These are phyloP conservation scores for Drosophila sordidula DNA, from an alignment of 2,888 invertebrate genomes.

Conservation along the genomic window DNA sequence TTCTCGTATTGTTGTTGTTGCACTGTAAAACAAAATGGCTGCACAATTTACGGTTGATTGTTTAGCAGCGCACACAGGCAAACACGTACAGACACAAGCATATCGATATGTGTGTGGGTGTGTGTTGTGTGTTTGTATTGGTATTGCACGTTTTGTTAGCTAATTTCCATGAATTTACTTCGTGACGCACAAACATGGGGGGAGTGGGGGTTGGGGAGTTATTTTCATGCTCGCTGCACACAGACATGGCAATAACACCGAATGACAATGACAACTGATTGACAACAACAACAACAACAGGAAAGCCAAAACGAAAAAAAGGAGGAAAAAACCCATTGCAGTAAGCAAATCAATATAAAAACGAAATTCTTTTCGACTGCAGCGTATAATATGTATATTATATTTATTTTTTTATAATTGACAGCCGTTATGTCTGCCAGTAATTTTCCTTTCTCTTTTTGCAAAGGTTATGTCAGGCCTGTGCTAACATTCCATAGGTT, in stretches of 20 bases:
- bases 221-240: slow-evolving; percentile 36
- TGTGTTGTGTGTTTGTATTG: slow-evolving; percentile 3
- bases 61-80: slow-evolving; percentile 22
- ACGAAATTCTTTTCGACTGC: neutral
- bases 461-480: no score
- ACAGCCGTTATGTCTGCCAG: neutral
- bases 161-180: slow-evolving; percentile 69
- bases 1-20: slow-evolving; percentile 11
- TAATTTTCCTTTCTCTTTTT: no score
- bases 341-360: slow-evolving; percentile 34
- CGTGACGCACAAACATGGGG: slow-evolving; percentile 3
- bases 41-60: slow-evolving; percentile 48
- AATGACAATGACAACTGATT: slow-evolving; percentile 55
- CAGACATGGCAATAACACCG: slow-evolving; percentile 12
- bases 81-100: neutral
- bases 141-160: slow-evolving; percentile 60
- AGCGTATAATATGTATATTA: neutral
- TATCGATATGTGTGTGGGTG: slow-evolving; percentile 15
- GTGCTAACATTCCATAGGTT: no score
- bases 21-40: slow-evolving; percentile 47
- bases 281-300: slow-evolving; percentile 28
- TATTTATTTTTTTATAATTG: neutral
- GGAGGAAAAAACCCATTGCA: slow-evolving; percentile 12
- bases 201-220: neutral
- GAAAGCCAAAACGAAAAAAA: slow-evolving; percentile 1